A percentile compares a stretch with the other conserved stretches of the same genome.
phyloP scores from a whole-genome alignment of 2,888 invertebrate species.

The Calliphora vomitoria region DNA sequence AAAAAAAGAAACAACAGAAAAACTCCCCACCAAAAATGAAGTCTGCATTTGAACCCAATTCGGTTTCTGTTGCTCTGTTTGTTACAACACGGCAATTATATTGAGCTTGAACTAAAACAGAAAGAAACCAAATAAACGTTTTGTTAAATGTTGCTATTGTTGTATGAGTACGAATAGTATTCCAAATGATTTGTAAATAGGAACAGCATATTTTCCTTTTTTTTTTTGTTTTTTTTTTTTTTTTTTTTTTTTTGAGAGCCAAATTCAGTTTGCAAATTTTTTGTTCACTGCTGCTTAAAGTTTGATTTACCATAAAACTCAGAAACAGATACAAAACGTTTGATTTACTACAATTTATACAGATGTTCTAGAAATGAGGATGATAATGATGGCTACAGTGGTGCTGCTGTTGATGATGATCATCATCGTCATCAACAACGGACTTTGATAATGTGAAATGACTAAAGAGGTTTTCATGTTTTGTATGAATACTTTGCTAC shows the following conservation, averaged over 20 bases:
- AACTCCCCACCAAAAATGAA: conserved; percentile 29
- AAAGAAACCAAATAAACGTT: conserved; percentile 56
- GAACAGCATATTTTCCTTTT: conserved; percentile 8
- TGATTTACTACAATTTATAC: conserved; percentile 65
- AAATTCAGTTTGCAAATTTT: conserved; percentile 30
- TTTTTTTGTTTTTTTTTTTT: conserved; percentile 1
- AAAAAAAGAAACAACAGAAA: not conserved
- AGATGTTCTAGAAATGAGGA: conserved; percentile 58
- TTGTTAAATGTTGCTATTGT: conserved; percentile 45
- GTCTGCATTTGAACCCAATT: conserved; percentile 33
- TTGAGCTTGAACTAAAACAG: conserved; percentile 53
- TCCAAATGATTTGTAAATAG: conserved; percentile 47
- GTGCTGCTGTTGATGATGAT: conserved; percentile 35
- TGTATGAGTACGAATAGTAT: conserved; percentile 11
- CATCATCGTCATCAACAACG: not conserved
- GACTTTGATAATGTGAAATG: conserved; percentile 46
- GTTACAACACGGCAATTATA: conserved; percentile 63
- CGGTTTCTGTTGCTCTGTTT: conserved; percentile 38
- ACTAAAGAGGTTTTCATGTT: conserved; percentile 32
- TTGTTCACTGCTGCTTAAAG: conserved; percentile 45
- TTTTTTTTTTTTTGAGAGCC: conserved; percentile 4
- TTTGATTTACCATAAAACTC: conserved; percentile 65
- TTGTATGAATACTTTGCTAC: conserved; percentile 7
- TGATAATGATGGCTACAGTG: not conserved
- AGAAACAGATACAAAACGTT: conserved; percentile 60